phyloP scores from a whole-genome alignment of 2,113 vertebrate species.

The Xiphophorus maculatus region DNA sequence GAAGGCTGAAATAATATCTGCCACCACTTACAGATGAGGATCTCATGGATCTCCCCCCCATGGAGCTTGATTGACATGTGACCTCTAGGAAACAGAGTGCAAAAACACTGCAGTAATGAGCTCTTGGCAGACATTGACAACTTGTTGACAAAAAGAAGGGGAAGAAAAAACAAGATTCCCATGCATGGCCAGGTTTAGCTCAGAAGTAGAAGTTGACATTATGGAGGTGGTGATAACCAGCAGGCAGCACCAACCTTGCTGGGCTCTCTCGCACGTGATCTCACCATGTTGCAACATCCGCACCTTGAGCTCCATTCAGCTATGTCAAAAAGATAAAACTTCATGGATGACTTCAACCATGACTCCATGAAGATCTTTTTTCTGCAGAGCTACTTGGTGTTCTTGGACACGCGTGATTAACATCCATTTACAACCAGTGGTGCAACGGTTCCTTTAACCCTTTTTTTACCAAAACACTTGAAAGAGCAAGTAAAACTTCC shows the following conservation, averaged over 20 bases:
- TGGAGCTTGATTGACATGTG: constrained; percentile 45
- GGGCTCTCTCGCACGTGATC: neutral
- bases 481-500: constrained; percentile 38
- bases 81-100: constrained; percentile 47
- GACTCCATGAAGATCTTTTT: constrained; percentile 33
- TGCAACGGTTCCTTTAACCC: constrained; percentile 49
- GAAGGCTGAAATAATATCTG: constrained; percentile 5
- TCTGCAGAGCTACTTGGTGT: constrained; percentile 56
- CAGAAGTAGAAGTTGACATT: constrained; percentile 16
- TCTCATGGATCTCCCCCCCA: constrained; percentile 21
- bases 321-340: constrained; percentile 44
- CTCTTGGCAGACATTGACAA: constrained; percentile 53
- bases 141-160: constrained; percentile 32
- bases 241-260: constrained; percentile 16
- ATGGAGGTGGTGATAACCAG: constrained; percentile 21
- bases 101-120: constrained; percentile 49
- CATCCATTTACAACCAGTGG: constrained; percentile 59
- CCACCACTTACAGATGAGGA: neutral
- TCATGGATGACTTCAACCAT: constrained; percentile 49
- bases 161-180: constrained; percentile 28
- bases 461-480: constrained; percentile 20
- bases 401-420: constrained; percentile 56
- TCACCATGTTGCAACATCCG: constrained; percentile 25
- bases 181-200: neutral
- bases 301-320: constrained; percentile 38